Base-by-base conservation (phyloP, 64 coral and sea anemone genomes). In the Astreopora myriophthalma region DNA sequence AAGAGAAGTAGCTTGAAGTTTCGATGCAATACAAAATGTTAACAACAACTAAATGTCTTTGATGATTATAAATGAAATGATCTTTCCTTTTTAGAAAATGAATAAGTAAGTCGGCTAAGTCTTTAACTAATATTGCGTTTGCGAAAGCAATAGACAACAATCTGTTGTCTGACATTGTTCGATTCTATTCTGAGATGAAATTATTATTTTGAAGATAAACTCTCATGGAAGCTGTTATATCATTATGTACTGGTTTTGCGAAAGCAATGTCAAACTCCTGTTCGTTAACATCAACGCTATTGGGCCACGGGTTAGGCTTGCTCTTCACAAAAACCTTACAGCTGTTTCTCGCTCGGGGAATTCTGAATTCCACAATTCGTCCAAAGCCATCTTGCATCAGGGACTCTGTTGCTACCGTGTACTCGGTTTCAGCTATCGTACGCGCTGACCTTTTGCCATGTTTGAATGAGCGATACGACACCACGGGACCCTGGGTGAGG, bases 251-350 rank as follows among this genome's bases (percentile, higher is more conserved):
- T 14, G 76, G 76, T 26, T 80, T 80, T 8, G 16, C 6, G 11
- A 25, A 80, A 20, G 42, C 42, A 52, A 3, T 52, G 36, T 88
- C 30, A 55, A 62, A 88, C 32, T 88, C 86, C 30, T 75, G 69
- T 8, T 8, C 32, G 57, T 14, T 58, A 8, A 88, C 7, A 32
- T 22, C 13, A 55, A 71, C 3, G 20, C 13, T 75, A 28, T n/a
- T 22, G 19, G 86, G 86, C 86, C 70, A 88, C 5, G 64, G 25
- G 9, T 55, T 48, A 34, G 86, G 86, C 35, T 75, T 88, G 34
- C 10, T 17, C 46, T 88, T 88, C 3, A 88, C 70, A 14, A 88
- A 88, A 27, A 88, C 86, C 57, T 88, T 73, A 25, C 86, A 88
- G 24, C 6, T 51, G 1, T 12, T 29, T 61, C 70, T 74, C 32